phyloP scores from a whole-genome alignment of 2,113 vertebrate species.

The Ceratotherium simum region DNA sequence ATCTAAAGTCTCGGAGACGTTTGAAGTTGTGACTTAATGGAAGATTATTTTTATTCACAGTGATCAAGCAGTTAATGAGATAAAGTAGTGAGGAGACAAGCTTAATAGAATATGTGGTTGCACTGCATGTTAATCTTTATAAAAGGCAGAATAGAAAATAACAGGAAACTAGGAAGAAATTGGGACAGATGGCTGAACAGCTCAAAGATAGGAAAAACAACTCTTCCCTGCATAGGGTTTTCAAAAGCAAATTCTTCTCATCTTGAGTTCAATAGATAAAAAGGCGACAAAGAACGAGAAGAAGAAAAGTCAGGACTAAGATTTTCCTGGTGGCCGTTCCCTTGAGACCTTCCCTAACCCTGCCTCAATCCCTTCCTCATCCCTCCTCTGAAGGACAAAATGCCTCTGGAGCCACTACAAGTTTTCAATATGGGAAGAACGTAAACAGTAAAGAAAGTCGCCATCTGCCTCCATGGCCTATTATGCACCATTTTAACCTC shows the following conservation, averaged over 20 bases:
- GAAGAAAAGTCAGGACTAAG: background rate
- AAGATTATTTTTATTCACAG: slow-evolving; percentile 85
- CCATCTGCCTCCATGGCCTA: slow-evolving; percentile 57
- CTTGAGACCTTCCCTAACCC: background rate
- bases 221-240: slow-evolving; percentile 57
- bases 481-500: slow-evolving; percentile 42
- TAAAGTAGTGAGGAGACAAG: slow-evolving; percentile 84
- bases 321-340: slow-evolving; percentile 20
- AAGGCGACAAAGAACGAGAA: slow-evolving; percentile 28
- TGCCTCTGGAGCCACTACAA: slow-evolving; percentile 64
- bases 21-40: slow-evolving; percentile 88
- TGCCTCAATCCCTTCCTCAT: background rate
- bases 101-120: slow-evolving; percentile 83
- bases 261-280: slow-evolving; percentile 60
- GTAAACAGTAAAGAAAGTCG: slow-evolving; percentile 40
- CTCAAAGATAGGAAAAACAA: slow-evolving; percentile 80
- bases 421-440: slow-evolving; percentile 64
- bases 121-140: slow-evolving; percentile 72
- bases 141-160: slow-evolving; percentile 81
- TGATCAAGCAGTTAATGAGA: slow-evolving; percentile 90
- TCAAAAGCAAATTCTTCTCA: slow-evolving; percentile 73
- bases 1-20: slow-evolving; percentile 85
- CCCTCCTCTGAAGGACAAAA: slow-evolving; percentile 61
- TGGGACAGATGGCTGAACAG: slow-evolving; percentile 78
- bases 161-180: slow-evolving; percentile 78